Conservation (phyloP, 1,140 invertebrate genomes). For the Leptinotarsa texana region DNA sequence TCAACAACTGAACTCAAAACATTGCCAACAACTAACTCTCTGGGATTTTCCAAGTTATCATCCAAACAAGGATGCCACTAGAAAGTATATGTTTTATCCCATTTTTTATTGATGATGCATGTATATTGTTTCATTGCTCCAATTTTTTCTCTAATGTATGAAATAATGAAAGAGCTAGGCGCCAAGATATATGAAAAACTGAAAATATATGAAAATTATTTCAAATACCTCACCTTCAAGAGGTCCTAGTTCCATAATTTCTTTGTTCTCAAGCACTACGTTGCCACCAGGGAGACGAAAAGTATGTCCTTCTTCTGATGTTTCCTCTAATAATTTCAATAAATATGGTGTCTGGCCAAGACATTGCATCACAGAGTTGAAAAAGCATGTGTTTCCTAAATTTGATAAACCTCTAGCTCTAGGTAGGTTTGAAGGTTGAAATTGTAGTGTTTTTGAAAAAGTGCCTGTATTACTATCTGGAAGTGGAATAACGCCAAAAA, state of each 20-base stretch:
- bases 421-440: conserved; percentile 50
- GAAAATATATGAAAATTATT: no score
- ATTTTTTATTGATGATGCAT: no score
- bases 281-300: conserved; percentile 73
- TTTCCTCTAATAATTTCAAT: conserved; percentile 71
- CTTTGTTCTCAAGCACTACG: conserved; percentile 58
- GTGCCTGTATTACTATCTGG: conserved; percentile 31
- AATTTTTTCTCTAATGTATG: no score
- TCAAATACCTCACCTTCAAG: conserved; percentile 51
- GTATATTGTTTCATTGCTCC: no score
- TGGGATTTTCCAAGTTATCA: no score
- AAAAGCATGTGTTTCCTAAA: conserved; percentile 95
- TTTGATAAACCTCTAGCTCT: conserved; percentile 75
- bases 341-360: conserved; percentile 85
- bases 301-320: conserved; percentile 68
- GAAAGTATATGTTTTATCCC: no score
- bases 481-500: conserved; percentile 33
- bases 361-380: conserved; percentile 93
- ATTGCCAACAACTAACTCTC: no score
- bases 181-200: no score
- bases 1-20: no score
- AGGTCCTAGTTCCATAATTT: conserved; percentile 50
- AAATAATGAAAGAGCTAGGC: no score
- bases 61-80: no score
- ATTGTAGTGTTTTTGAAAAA: conserved; percentile 28